phyloP scores from a whole-genome alignment of 1,140 invertebrate genomes.

The Procambarus clarkii region DNA sequence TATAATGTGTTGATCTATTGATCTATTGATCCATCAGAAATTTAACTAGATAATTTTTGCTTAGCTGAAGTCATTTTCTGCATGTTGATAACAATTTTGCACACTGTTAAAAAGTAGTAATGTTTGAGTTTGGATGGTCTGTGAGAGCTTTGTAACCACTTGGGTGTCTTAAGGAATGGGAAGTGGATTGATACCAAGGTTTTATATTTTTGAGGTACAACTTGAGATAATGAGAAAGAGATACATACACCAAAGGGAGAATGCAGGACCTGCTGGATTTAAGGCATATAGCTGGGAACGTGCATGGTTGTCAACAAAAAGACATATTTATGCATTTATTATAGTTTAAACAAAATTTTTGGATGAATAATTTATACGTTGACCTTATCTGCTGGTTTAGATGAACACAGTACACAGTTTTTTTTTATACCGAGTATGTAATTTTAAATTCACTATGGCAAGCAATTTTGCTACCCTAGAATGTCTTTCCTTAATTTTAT shows the following conservation, averaged over 20 bases:
- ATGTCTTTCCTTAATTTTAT: conserved; percentile 56
- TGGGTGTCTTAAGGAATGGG: background rate
- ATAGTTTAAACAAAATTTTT: background rate
- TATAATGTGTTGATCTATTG: no score
- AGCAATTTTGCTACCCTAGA: background rate
- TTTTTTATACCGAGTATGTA: conserved; percentile 54
- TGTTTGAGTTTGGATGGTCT: background rate
- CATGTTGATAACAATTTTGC: background rate
- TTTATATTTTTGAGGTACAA: conserved; percentile 33
- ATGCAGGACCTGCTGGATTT: conserved; percentile 14
- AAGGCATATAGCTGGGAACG: conserved; percentile 12
- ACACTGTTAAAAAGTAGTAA: background rate
- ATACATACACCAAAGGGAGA: conserved; percentile 21
- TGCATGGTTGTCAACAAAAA: conserved; percentile 11
- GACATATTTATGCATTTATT: conserved; percentile 21
- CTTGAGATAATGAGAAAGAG: background rate
- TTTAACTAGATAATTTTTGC: background rate
- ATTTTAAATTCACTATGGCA: conserved; percentile 49
- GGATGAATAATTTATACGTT: conserved; percentile 16
- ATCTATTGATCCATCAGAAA: background rate
- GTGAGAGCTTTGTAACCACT: background rate
- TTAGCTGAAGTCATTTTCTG: conserved; percentile 29
- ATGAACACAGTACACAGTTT: conserved; percentile 41
- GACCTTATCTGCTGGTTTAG: conserved; percentile 45
- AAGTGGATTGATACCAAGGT: conserved; percentile 47